Conservation (phyloP, 1,140 invertebrate genomes). For the Ceratina australensis region DNA sequence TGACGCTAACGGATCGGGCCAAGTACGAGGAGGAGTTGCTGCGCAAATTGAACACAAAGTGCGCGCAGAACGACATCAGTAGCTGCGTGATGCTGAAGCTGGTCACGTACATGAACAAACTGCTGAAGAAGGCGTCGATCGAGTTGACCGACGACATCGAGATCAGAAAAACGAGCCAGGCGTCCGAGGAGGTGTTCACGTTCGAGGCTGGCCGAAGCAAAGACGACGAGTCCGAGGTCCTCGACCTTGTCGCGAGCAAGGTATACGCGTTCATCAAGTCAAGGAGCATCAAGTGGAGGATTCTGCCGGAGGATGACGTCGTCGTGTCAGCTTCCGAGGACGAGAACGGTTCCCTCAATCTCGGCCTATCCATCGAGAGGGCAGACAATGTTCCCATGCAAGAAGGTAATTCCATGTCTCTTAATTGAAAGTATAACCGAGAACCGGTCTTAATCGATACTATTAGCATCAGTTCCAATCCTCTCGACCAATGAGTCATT, state of each 20-base stretch:
- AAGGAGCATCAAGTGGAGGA: slow-evolving; percentile 79
- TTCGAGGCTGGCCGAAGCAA: slow-evolving; percentile 74
- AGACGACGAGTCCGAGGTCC: slow-evolving; percentile 85
- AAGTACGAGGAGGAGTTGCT: slow-evolving; percentile 85
- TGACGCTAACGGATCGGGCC: slow-evolving; percentile 73
- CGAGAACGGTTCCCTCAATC: slow-evolving; percentile 85
- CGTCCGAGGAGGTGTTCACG: slow-evolving; percentile 72
- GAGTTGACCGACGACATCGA: slow-evolving; percentile 87
- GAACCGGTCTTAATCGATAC: too few relatives aligned
- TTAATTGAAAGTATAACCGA: background rate
- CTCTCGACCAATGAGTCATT: too few relatives aligned
- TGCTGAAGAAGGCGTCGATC: slow-evolving; percentile 88
- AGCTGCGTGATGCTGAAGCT: slow-evolving; percentile 90
- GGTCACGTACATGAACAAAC: slow-evolving; percentile 88
- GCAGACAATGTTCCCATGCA: slow-evolving; percentile 74
- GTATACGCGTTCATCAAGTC: slow-evolving; percentile 87
- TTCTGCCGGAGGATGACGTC: slow-evolving; percentile 88
- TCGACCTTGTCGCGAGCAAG: slow-evolving; percentile 86
- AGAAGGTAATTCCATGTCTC: slow-evolving; percentile 70
- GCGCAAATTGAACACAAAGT: slow-evolving; percentile 87
- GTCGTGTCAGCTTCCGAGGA: slow-evolving; percentile 86
- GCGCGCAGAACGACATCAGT: slow-evolving; percentile 86
- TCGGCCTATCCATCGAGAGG: slow-evolving; percentile 86
- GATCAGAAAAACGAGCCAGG: slow-evolving; percentile 85
- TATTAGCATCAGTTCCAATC: background rate